Conservation (phyloP, 1,140 invertebrate species). For the Belonocnema kinseyi region DNA sequence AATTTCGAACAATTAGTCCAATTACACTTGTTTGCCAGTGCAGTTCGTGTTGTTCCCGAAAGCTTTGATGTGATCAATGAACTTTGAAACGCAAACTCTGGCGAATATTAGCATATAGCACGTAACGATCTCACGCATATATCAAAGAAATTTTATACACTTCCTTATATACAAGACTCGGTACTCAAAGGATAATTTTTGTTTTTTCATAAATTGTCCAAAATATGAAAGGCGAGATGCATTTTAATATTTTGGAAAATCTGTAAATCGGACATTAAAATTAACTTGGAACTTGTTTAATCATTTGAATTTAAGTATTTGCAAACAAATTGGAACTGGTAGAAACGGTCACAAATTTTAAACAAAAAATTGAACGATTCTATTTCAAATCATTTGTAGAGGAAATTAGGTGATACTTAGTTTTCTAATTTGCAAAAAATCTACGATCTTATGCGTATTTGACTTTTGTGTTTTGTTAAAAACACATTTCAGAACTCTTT, state of each 20-base stretch:
- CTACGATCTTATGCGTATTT: no score
- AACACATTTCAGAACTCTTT: no score
- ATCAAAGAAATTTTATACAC: constrained; percentile 12
- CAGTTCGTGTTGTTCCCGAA: constrained; percentile 24
- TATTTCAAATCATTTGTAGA: no score
- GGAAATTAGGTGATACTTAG: no score
- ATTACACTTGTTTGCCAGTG: constrained; percentile 3
- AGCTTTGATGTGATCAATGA: constrained; percentile 16
- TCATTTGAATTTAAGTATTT: background rate
- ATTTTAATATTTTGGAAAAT: background rate
- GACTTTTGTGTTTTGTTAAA: no score
- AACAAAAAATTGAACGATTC: no score
- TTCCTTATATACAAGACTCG: constrained; percentile 21
- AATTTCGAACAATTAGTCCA: constrained; percentile 25
- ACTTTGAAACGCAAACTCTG: background rate
- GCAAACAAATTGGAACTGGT: constrained; percentile 7
- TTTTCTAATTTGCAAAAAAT: no score
- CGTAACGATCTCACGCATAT: constrained; percentile 26
- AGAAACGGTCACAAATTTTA: no score
- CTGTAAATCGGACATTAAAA: background rate
- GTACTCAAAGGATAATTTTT: background rate
- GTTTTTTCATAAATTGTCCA: background rate
- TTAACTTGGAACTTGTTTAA: background rate
- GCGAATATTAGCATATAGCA: background rate
- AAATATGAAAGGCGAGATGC: background rate